These are phyloP conservation scores for Drosophila paranaensis DNA, from an alignment of 2,888 invertebrate genomes.

Conservation along the genomic window DNA sequence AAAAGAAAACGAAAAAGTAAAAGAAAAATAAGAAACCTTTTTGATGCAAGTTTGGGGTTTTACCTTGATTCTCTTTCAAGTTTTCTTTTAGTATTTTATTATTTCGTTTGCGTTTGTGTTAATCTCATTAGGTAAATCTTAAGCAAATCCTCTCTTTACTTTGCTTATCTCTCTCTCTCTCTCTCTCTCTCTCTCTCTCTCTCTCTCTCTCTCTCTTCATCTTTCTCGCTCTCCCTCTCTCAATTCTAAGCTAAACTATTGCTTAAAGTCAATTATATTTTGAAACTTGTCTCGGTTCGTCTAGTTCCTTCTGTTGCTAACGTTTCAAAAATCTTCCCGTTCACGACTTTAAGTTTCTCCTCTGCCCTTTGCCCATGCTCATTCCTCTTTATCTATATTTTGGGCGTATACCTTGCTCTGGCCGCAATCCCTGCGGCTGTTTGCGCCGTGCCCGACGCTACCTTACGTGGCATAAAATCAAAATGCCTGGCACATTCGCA, in stretches of 20 bases:
- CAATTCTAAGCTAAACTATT: neutral
- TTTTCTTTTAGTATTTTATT: neutral
- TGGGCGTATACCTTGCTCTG: neutral
- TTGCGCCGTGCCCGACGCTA: constrained; percentile 38
- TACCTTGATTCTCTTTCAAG: neutral
- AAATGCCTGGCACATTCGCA: constrained; percentile 65
- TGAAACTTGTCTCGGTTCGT: neutral
- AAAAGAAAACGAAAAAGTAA: neutral
- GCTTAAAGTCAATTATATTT: neutral
- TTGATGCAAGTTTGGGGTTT: neutral
- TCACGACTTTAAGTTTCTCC: neutral
- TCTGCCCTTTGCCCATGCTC: neutral
- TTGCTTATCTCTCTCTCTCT: neutral
- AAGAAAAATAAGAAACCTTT: neutral
- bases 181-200: neutral
- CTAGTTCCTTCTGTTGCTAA: neutral
- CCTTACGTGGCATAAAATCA: constrained; percentile 54
- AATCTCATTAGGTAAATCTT: neutral
- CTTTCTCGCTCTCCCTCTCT: neutral
- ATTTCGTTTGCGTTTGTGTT: neutral
- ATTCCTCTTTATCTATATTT: neutral
- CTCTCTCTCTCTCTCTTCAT: neutral
- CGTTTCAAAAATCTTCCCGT: neutral
- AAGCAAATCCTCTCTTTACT: neutral
- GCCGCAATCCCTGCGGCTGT: constrained; percentile 30